Evolutionary conservation across 1,140 invertebrate genomes (phyloP).

Genomic region (Brachionus paranguensis): DNA sequence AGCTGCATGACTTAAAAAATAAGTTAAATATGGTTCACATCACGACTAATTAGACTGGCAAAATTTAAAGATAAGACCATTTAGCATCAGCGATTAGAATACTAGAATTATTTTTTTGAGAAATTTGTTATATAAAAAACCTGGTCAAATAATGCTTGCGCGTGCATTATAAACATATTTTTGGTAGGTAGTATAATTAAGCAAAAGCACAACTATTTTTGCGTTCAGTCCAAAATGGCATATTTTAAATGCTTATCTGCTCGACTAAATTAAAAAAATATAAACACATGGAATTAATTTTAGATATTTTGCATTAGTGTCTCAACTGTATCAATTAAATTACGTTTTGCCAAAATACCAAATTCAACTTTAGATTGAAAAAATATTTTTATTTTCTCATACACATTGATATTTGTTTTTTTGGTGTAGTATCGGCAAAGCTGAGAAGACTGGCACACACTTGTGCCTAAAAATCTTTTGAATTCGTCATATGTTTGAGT

Average conservation of each 20-base stretch:
- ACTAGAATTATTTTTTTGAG: not conserved
- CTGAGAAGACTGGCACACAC: not conserved
- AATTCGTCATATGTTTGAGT: not conserved
- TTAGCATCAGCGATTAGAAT: not conserved
- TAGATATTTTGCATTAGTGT: not conserved
- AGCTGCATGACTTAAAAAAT: not conserved
- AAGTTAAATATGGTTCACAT: not conserved
- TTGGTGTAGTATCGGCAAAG: not conserved
- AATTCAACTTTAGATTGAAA: not conserved
- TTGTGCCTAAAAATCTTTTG: not conserved
- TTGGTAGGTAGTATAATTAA: not conserved
- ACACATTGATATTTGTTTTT: not conserved
- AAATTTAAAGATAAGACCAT: not conserved
- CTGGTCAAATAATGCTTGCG: not conserved
- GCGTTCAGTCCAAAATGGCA: not conserved
- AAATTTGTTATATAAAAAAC: not conserved
- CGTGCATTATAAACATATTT: not conserved
- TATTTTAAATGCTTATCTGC: not conserved
- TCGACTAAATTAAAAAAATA: not conserved
- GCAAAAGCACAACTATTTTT: not conserved
- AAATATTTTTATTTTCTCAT: not conserved
- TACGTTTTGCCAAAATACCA: not conserved
- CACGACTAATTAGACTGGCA: not conserved
- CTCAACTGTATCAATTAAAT: not conserved
- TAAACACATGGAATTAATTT: not conserved